Evolutionary conservation across 2,797 vertebrate species (phyloP).

Genomic region (Neoniphon sammara): DNA sequence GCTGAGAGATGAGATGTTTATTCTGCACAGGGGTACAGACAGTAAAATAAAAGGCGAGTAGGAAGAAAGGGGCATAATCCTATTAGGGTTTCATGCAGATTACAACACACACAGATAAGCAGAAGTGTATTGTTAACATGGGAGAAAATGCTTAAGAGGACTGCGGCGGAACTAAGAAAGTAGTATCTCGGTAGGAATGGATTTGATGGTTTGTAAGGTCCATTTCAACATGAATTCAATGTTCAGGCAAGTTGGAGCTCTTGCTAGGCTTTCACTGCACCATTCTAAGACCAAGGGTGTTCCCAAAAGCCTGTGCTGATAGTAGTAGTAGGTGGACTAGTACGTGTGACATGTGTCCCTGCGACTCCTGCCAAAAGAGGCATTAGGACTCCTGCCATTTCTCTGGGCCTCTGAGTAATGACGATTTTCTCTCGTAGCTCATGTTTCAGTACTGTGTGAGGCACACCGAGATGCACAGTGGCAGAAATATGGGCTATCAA

Average conservation of each 20-base stretch:
- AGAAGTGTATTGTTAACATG: constrained; percentile 9
- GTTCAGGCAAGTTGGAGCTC: neutral
- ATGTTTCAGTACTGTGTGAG: constrained; percentile 52
- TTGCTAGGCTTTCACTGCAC: neutral
- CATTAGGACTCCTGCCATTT: constrained; percentile 67
- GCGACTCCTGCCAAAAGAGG: constrained; percentile 62
- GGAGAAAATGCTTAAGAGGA: neutral
- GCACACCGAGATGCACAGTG: constrained; percentile 23
- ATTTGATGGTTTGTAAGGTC: constrained; percentile 8
- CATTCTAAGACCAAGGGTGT: constrained; percentile 4
- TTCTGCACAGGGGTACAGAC: constrained; percentile 8
- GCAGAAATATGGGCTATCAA: constrained; percentile 45
- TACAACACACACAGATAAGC: constrained; percentile 14
- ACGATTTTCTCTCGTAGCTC: constrained; percentile 43
- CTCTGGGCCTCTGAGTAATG: constrained; percentile 62
- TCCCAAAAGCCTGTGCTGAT: constrained; percentile 31
- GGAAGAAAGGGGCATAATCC: constrained; percentile 21
- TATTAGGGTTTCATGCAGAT: constrained; percentile 30
- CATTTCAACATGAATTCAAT: neutral
- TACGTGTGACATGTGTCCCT: constrained; percentile 57
- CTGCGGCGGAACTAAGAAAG: neutral
- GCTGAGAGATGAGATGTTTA: constrained; percentile 10
- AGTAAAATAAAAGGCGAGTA: constrained; percentile 2
- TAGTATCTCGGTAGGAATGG: neutral
- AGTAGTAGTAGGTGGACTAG: constrained; percentile 55